These are phyloP conservation scores for Oxygymnocypris stewartii DNA, from an alignment of 2,113 vertebrate genomes.

Conservation along the genomic window DNA sequence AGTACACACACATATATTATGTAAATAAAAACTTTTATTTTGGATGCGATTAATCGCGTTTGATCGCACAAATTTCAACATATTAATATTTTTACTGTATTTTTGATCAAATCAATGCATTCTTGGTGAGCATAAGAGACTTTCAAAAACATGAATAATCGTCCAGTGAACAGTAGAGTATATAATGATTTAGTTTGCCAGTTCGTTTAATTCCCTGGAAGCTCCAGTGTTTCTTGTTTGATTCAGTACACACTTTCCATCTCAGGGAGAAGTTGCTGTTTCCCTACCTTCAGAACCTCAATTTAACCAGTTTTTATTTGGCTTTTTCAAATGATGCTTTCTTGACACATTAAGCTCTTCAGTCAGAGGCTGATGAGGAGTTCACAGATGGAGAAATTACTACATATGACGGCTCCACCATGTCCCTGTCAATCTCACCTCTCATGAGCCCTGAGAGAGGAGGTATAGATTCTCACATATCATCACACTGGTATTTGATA, in stretches of 20 bases:
- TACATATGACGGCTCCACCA: constrained; percentile 90
- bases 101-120: neutral
- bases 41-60: too few species aligned
- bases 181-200: neutral
- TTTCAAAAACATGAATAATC: neutral
- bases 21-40: too few species aligned
- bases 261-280: neutral
- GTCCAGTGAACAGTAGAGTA: neutral
- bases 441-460: constrained; percentile 85
- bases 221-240: too few species aligned
- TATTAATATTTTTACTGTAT: neutral
- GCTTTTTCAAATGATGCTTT: neutral
- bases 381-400: constrained; percentile 85
- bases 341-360: neutral
- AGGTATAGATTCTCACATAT: constrained; percentile 70
- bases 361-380: constrained; percentile 84
- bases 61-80: too few species aligned
- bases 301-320: neutral
- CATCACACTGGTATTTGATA: neutral
- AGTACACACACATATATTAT: too few species aligned
- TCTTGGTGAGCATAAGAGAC: neutral
- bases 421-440: constrained; percentile 90
- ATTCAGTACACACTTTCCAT: neutral
- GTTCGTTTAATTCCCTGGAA: neutral
- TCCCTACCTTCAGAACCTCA: neutral